A percentile compares a stretch with the other conserved stretches of the same genome.
phyloP scores from a whole-genome alignment of 2,113 vertebrate species.

The Prochilodus magdalenae region DNA sequence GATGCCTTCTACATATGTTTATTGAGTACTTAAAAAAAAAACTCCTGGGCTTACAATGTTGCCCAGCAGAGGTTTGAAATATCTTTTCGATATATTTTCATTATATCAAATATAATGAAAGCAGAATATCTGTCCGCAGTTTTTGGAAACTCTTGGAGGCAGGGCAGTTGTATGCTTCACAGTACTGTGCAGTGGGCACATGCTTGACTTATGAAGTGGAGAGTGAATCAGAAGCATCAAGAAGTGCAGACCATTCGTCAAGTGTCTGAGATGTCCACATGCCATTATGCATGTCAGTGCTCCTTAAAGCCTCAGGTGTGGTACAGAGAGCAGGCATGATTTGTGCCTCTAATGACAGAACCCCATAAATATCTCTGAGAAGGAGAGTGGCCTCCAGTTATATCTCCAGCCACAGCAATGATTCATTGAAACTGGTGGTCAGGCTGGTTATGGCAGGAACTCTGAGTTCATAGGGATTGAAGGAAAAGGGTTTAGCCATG shows the following conservation, averaged over 20 bases:
- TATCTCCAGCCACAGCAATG: neutral
- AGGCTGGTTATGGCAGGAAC: slow-evolving; percentile 1
- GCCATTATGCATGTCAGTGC: slow-evolving; percentile 39
- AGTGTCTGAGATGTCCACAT: slow-evolving; percentile 44
- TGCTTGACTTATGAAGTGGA: neutral
- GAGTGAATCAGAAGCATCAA: neutral
- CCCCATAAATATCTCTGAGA: slow-evolving; percentile 30
- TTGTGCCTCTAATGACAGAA: slow-evolving; percentile 41
- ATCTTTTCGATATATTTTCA: too few relatives aligned
- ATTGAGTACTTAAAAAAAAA: too few relatives aligned
- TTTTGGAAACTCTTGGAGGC: neutral
- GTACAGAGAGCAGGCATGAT: slow-evolving; percentile 21
- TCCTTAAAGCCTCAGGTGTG: slow-evolving; percentile 24
- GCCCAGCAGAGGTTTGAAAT: neutral
- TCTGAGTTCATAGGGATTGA: neutral
- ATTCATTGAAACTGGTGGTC: neutral
- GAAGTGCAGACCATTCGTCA: slow-evolving; percentile 44
- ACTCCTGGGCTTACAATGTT: too few relatives aligned
- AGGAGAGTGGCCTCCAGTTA: slow-evolving; percentile 22
- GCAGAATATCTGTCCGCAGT: neutral
- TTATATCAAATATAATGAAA: too few relatives aligned
- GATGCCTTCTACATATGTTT: too few relatives aligned
- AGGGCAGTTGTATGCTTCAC: neutral
- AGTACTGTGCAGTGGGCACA: neutral
- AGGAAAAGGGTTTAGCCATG: neutral